These are phyloP conservation scores for Mastigias papua DNA, from an alignment of 30 jellyfish, hydroid and myxozoan genomes.

Conservation along the genomic window DNA sequence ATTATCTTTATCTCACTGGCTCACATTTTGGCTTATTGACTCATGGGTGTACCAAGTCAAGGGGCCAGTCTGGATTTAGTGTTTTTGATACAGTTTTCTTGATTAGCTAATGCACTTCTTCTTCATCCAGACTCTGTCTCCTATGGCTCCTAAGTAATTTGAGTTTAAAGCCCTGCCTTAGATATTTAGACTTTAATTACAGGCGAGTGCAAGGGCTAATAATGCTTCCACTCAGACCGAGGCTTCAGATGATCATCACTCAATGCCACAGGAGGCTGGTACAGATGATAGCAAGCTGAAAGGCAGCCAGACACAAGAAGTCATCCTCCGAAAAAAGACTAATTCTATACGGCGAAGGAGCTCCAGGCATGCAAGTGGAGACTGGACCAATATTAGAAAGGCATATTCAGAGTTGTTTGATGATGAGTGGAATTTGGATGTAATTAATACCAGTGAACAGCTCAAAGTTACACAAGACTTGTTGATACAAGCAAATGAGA, in stretches of 20 bases:
- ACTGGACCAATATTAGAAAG: constrained; percentile 42
- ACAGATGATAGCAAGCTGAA: background rate
- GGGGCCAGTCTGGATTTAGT: too few relatives aligned
- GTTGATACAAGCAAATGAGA: constrained; percentile 71
- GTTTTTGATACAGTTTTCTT: too few relatives aligned
- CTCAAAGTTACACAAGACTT: constrained; percentile 65
- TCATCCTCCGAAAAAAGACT: constrained; percentile 6
- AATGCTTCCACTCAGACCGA: constrained; percentile 33
- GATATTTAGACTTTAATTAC: background rate
- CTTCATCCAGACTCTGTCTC: too few relatives aligned
- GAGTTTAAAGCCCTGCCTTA: too few relatives aligned
- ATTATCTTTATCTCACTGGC: too few relatives aligned
- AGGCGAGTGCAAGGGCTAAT: background rate
- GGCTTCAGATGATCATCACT: background rate
- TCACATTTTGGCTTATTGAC: too few relatives aligned
- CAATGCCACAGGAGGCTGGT: background rate
- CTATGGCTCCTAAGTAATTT: too few relatives aligned
- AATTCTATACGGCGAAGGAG: constrained; percentile 29
- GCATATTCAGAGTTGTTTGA: constrained; percentile 56
- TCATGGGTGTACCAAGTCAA: too few relatives aligned
- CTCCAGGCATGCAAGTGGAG: constrained; percentile 70
- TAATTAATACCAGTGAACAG: constrained; percentile 48
- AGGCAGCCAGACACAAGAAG: background rate
- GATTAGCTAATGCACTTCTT: too few relatives aligned
- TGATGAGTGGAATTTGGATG: constrained; percentile 53